A percentile compares a stretch with the other conserved stretches of the same genome.
phyloP scores from a whole-genome alignment of 2,888 invertebrate genomes.

The Ephialtes manifestator region DNA sequence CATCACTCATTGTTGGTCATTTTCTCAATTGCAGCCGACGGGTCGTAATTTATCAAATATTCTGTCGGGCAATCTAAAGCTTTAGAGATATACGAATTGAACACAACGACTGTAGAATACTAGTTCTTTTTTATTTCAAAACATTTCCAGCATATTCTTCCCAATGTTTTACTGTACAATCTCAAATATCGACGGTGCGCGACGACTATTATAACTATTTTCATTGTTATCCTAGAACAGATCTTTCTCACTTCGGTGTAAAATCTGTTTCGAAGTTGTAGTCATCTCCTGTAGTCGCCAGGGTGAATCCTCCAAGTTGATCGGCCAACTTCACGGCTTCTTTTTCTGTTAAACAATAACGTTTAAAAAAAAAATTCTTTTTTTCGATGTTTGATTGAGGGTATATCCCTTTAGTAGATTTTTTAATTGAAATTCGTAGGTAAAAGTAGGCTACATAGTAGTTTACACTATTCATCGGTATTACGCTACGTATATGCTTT shows the following conservation, averaged over 20 bases:
- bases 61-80: not conserved
- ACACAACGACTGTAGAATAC: not conserved
- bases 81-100: not conserved
- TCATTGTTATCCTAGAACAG: not conserved
- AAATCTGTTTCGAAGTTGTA: constrained; percentile 87
- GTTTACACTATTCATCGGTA: too few species aligned
- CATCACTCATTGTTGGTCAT: not conserved
- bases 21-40: not conserved
- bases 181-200: not conserved
- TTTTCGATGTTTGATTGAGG: too few species aligned
- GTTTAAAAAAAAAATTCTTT: too few species aligned
- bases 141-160: not conserved
- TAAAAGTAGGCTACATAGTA: too few species aligned
- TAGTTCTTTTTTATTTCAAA: constrained; percentile 1
- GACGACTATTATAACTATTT: not conserved
- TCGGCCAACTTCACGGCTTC: constrained; percentile 89
- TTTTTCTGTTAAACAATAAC: constrained; percentile 87
- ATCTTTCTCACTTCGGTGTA: not conserved
- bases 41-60: not conserved
- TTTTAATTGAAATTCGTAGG: too few species aligned
- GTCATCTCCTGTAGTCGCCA: constrained; percentile 86
- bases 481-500: too few species aligned
- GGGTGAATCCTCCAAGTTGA: constrained; percentile 89
- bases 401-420: too few species aligned
- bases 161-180: constrained; percentile 4